These are phyloP conservation scores for Drosophila eohydei DNA, from an alignment of 2,888 invertebrate genomes.

Conservation along the genomic window DNA sequence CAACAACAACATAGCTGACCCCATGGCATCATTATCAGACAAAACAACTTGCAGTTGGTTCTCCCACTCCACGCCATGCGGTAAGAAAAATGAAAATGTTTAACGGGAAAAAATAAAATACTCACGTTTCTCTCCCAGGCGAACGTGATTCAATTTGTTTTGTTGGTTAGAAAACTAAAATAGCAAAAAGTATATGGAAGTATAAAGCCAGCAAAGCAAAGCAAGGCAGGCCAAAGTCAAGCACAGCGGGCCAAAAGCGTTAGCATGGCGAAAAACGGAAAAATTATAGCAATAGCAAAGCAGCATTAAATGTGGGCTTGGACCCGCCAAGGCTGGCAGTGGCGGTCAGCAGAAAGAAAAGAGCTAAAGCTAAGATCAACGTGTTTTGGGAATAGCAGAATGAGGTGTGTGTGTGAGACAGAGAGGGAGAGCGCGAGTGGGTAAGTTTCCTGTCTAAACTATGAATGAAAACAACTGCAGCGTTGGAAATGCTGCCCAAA, in stretches of 20 bases:
- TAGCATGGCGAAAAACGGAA: constrained; percentile 62
- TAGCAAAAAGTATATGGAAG: constrained; percentile 63
- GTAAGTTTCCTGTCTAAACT: constrained; percentile 34
- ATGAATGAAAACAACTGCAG: constrained; percentile 67
- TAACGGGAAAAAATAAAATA: constrained; percentile 81
- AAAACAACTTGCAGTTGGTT: constrained; percentile 63
- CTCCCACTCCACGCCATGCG: constrained; percentile 18
- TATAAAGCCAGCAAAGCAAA: constrained; percentile 57
- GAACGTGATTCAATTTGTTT: constrained; percentile 83
- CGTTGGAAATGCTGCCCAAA: constrained; percentile 29
- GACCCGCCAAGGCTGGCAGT: constrained; percentile 5
- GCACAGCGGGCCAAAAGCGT: constrained; percentile 36
- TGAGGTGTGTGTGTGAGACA: not conserved
- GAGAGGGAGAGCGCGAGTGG: not conserved
- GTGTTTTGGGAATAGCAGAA: constrained; percentile 11
- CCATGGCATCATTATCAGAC: constrained; percentile 73
- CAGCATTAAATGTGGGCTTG: constrained; percentile 55
- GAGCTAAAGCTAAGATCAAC: constrained; percentile 65
- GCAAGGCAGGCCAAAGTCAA: constrained; percentile 21
- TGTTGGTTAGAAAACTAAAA: constrained; percentile 81
- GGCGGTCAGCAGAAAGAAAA: constrained; percentile 34
- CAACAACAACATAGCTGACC: constrained; percentile 45
- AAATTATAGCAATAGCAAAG: constrained; percentile 63
- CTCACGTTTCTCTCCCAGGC: constrained; percentile 78
- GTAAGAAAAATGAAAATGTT: constrained; percentile 75